Percentiles rank a stretch among this genome's conserved stretches.
Evolutionary conservation across 2,888 invertebrate species (phyloP).

Genomic region (Lepidochrysops patricia): DNA sequence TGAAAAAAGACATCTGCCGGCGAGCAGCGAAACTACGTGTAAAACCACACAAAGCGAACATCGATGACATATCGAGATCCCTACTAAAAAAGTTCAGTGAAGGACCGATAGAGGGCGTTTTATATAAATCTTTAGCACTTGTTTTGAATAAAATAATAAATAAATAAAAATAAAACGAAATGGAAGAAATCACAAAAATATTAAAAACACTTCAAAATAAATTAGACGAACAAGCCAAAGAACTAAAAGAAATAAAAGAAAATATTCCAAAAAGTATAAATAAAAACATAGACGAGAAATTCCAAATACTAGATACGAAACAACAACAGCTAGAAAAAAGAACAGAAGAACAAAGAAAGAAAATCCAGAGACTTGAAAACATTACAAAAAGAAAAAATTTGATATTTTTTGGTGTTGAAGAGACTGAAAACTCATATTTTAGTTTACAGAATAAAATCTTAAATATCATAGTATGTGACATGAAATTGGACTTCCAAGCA

Average conservation of each 20-base stretch:
- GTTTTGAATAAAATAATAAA: too few relatives aligned
- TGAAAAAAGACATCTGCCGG: too few relatives aligned
- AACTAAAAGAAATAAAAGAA: neutral
- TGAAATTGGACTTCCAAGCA: too few relatives aligned
- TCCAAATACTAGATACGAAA: neutral
- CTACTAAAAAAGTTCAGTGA: too few relatives aligned
- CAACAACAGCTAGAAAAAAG: neutral
- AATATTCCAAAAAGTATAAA: neutral
- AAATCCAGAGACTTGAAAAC: neutral
- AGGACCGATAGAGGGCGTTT: too few relatives aligned
- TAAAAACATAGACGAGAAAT: neutral
- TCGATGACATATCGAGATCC: too few relatives aligned
- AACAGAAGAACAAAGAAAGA: neutral
- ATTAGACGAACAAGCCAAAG: neutral
- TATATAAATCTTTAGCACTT: too few relatives aligned
- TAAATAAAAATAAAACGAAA: neutral
- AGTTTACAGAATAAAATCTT: too few relatives aligned
- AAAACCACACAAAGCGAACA: too few relatives aligned
- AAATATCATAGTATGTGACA: too few relatives aligned
- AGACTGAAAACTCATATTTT: neutral
- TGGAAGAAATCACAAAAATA: neutral
- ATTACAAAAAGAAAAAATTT: neutral
- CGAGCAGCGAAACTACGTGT: too few relatives aligned
- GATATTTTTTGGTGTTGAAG: neutral
- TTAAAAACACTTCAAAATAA: neutral